These are phyloP conservation scores for Lepilemur septentrionalis DNA, from an alignment of 2,797 vertebrate species.

Conservation along the genomic window DNA sequence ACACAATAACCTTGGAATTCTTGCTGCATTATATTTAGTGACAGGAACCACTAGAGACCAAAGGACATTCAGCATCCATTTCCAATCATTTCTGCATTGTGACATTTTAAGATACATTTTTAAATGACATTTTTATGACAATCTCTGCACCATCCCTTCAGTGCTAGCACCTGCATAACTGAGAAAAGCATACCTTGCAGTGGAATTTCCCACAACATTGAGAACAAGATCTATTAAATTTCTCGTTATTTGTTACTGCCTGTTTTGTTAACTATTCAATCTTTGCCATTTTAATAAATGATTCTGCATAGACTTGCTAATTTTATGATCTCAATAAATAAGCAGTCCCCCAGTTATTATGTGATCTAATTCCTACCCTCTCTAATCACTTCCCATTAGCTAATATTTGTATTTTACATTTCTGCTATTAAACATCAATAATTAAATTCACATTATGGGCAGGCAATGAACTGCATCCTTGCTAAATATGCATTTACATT, in stretches of 20 bases:
- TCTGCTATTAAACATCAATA: neutral
- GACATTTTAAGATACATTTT: neutral
- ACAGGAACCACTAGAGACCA: neutral
- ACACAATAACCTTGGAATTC: neutral
- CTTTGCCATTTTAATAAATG: neutral
- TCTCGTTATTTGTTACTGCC: neutral
- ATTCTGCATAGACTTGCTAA: neutral
- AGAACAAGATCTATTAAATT: neutral
- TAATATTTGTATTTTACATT: constrained; percentile 25
- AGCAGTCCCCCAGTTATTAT: neutral
- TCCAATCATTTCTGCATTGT: neutral
- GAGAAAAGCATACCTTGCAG: neutral
- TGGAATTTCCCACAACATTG: neutral
- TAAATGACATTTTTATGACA: too few species aligned
- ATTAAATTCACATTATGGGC: neutral
- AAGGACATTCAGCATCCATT: neutral
- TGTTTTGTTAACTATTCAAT: neutral
- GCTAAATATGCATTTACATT: neutral
- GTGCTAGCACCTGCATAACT: neutral
- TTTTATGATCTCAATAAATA: neutral
- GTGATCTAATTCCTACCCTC: neutral
- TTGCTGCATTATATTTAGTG: neutral
- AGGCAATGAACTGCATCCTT: neutral
- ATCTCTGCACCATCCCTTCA: neutral
- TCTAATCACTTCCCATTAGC: neutral